phyloP scores from a whole-genome alignment of 2,113 vertebrate genomes.

The Pantherophis guttatus region DNA sequence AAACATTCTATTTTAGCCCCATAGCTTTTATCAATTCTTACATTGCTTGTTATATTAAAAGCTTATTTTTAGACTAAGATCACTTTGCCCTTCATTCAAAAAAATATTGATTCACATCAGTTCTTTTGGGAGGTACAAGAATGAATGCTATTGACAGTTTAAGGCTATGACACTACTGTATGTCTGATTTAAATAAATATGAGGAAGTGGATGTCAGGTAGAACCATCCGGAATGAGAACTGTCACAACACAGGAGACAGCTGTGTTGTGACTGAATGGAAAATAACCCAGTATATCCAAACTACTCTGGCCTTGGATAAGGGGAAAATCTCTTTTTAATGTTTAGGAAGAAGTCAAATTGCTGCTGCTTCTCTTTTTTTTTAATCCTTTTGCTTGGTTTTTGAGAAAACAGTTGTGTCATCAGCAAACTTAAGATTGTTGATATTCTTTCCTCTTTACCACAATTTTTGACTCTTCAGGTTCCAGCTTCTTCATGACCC shows the following conservation, averaged over 20 bases:
- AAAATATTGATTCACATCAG: conserved; percentile 29
- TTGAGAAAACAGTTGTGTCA: background rate
- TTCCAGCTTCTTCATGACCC: background rate
- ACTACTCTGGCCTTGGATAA: background rate
- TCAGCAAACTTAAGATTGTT: background rate
- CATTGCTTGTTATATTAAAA: background rate
- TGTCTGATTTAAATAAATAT: conserved; percentile 59
- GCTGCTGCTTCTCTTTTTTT: background rate
- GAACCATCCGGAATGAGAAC: conserved; percentile 20
- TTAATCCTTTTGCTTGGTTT: background rate
- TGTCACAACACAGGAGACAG: background rate
- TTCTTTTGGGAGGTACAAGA: conserved; percentile 12
- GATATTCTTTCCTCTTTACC: background rate
- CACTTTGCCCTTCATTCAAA: conserved; percentile 27
- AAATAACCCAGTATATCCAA: background rate
- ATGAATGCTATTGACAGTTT: conserved; percentile 53
- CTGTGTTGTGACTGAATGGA: background rate
- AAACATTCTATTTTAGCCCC: background rate
- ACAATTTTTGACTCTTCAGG: background rate
- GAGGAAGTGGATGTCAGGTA: conserved; percentile 56
- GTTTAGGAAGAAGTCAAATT: background rate
- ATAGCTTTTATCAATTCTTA: background rate
- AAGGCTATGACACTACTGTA: conserved; percentile 38
- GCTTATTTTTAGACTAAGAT: conserved; percentile 28
- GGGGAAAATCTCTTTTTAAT: background rate